Evolutionary conservation across 2,113 vertebrate genomes (phyloP), one percentile per base, ranked within the genome.

Genomic region (Onychostoma macrolepis): DNA sequence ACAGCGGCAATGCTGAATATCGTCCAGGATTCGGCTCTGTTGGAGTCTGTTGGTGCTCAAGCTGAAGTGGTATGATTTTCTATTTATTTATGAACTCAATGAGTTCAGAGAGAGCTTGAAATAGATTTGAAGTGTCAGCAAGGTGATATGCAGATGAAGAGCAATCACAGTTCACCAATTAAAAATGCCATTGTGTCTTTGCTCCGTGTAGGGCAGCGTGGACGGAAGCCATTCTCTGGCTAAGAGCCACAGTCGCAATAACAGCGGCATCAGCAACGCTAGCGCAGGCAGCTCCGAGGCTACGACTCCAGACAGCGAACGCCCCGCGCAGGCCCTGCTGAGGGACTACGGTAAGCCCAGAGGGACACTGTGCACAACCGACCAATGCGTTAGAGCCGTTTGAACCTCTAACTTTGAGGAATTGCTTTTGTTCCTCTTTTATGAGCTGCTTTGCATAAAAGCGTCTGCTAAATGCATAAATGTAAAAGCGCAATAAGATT

Each of bases 1-100:
- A 13, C 88, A 99, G 98, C 96, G 88, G 96, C 97, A 71, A 97
- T 98, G 96, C 92, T 98, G 92, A 97, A 97, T 92, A 96, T 98
- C 86, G 96, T 98, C 83, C 97, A 97, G 86, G 98, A 99, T 91
- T 97, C 94, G 24, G 96, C 97, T 76, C 95, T 96, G 86, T 89
- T 96, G 26, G 96, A 97, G 93, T 95, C 95, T 76, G 95, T 96
- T 87, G 96, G 95, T 86, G 95, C 95, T 89, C 96, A 95, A 90
- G 95, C 95, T 88, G 96, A 96, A 90, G 94, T 91, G 9, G 97
- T 97, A 93, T 96, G 94, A 74, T 24, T 61, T 26, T 28, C 13
- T 77, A 7, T 15, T 80, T 41, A 2, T 26, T 30, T 45, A 69
- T 50, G 45, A 48, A 8, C 38, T 28, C 21, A 26, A 7, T 9